Evolutionary conservation across 2,797 vertebrate species (phyloP).

Genomic region (Chromobotia macracanthus): DNA sequence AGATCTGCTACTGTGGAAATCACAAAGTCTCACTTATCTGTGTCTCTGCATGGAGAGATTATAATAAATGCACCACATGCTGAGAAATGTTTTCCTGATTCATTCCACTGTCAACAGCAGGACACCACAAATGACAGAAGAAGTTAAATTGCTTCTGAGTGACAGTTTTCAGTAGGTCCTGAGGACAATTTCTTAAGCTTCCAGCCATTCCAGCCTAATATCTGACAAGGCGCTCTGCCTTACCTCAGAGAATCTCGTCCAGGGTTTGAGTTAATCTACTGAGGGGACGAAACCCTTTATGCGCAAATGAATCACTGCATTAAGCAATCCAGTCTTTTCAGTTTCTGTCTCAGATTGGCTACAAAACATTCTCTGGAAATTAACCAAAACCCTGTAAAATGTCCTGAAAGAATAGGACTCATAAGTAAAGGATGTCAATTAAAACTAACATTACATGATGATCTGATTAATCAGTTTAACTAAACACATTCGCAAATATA

Average conservation of each 20-base stretch:
- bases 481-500: too few species aligned
- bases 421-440: too few species aligned
- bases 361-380: too few species aligned
- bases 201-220: not conserved
- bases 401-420: too few species aligned
- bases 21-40: not conserved
- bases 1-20: not conserved
- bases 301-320: not conserved
- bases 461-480: too few species aligned
- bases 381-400: too few species aligned
- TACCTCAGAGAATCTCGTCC: not conserved
- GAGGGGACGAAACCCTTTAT: not conserved
- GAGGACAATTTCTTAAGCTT: not conserved
- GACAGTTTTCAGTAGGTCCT: constrained; percentile 32
- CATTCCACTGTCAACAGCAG: constrained; percentile 31
- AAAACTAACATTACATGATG: too few species aligned
- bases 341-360: not conserved
- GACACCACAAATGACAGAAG: constrained; percentile 19
- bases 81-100: constrained; percentile 4
- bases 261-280: not conserved
- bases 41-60: not conserved
- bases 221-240: not conserved
- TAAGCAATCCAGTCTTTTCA: not conserved
- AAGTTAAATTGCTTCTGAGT: constrained; percentile 37
- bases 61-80: not conserved